A percentile compares a stretch with the other conserved stretches of the same genome.
Evolutionary conservation across 2,888 invertebrate species (phyloP).

Genomic region (Dinocampus coccinellae): DNA sequence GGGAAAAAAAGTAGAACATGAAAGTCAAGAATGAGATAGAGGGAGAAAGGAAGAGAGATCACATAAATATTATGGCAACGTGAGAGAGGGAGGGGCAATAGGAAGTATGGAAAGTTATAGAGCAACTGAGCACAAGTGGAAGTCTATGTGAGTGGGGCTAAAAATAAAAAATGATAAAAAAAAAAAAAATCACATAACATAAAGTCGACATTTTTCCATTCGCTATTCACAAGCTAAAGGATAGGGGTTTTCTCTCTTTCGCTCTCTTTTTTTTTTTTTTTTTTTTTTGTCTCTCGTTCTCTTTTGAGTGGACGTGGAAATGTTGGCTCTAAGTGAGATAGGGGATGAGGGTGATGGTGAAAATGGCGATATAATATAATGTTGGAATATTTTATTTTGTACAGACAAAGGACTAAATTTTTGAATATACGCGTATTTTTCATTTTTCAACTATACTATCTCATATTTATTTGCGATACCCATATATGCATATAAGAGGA

Average conservation of each 20-base stretch:
- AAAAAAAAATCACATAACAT: slow-evolving; percentile 17
- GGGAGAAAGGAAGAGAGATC: background rate
- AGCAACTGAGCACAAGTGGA: no score
- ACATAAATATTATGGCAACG: slow-evolving; percentile 9
- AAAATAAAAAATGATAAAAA: slow-evolving; percentile 2
- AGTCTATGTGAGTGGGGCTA: no score
- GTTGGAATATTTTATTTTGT: slow-evolving; percentile 30
- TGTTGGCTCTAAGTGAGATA: slow-evolving; percentile 30
- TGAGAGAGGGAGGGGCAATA: slow-evolving; percentile 13
- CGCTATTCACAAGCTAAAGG: slow-evolving; percentile 9
- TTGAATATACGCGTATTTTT: slow-evolving; percentile 2
- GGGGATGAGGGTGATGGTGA: background rate
- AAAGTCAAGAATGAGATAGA: no score
- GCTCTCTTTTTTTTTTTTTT: background rate
- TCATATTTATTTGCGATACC: no score
- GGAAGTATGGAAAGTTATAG: background rate
- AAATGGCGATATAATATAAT: slow-evolving; percentile 8
- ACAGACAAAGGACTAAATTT: slow-evolving; percentile 28
- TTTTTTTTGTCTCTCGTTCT: slow-evolving; percentile 6
- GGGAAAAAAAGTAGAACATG: no score
- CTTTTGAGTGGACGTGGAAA: slow-evolving; percentile 26
- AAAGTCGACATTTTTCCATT: slow-evolving; percentile 30
- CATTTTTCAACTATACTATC: background rate
- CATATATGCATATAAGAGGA: no score
- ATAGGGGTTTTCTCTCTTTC: slow-evolving; percentile 6